These are phyloP conservation scores for Eulemur rubriventer DNA, from an alignment of 2,797 vertebrate genomes.

Conservation along the genomic window DNA sequence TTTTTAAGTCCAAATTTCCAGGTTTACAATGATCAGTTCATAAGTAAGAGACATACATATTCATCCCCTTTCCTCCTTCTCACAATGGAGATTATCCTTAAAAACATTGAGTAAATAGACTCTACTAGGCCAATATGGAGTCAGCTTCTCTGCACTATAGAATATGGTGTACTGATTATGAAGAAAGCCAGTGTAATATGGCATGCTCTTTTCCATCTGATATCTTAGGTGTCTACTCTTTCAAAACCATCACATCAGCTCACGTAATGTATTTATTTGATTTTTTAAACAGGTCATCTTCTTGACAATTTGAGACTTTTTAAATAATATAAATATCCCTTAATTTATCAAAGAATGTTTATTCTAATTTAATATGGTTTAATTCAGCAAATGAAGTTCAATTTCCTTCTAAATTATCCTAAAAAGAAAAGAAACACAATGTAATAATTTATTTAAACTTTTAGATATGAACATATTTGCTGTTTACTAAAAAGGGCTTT, in stretches of 20 bases:
- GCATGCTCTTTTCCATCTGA: background rate
- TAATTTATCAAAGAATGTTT: constrained; percentile 46
- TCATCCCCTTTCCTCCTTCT: background rate
- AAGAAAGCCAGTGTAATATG: background rate
- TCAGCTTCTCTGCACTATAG: background rate
- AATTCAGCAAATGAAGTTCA: constrained; percentile 29
- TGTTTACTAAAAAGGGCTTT: constrained; percentile 31
- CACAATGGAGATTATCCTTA: background rate
- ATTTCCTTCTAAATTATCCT: constrained; percentile 30
- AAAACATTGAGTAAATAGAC: background rate
- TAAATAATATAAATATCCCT: background rate
- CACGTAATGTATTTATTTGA: background rate
- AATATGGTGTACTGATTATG: background rate
- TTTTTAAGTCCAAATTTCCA: constrained; percentile 54
- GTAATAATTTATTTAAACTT: background rate
- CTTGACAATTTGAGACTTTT: background rate
- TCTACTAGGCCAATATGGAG: background rate
- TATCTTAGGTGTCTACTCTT: background rate
- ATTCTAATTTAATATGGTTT: constrained; percentile 41
- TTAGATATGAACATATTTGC: constrained; percentile 49
- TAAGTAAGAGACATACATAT: background rate
- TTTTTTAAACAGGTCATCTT: background rate
- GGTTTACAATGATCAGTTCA: constrained; percentile 26
- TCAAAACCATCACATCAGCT: background rate
- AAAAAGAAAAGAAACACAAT: constrained; percentile 5